A percentile compares a stretch with the other conserved stretches of the same genome.
phyloP scores from a whole-genome alignment of 2,888 invertebrate genomes.

The Luperina nickerlii region DNA sequence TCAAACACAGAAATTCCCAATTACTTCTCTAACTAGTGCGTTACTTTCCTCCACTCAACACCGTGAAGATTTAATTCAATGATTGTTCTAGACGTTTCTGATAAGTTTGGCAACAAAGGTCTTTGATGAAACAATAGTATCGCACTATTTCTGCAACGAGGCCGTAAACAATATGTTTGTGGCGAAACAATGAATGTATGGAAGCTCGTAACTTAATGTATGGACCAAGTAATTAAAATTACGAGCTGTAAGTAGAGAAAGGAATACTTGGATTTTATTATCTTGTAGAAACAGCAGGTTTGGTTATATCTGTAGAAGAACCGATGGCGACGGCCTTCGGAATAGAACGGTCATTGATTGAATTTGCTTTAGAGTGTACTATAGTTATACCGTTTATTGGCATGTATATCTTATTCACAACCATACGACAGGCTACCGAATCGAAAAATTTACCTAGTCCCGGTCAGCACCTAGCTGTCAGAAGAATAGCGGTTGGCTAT shows the following conservation, averaged over 20 bases:
- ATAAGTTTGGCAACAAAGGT: slow-evolving; percentile 56
- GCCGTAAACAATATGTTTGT: slow-evolving; percentile 48
- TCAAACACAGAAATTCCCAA: slow-evolving; percentile 12
- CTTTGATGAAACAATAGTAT: slow-evolving; percentile 63
- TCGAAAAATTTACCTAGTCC: background rate
- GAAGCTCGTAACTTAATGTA: slow-evolving; percentile 36
- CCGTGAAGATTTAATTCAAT: slow-evolving; percentile 46
- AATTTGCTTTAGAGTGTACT: background rate
- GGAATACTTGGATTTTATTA: slow-evolving; percentile 21
- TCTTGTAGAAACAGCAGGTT: background rate
- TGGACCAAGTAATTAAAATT: slow-evolving; percentile 22
- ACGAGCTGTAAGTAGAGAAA: slow-evolving; percentile 21
- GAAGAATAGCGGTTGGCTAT: background rate
- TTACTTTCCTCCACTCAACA: slow-evolving; percentile 33
- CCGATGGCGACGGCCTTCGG: background rate
- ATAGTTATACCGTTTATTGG: background rate
- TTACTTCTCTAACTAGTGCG: slow-evolving; percentile 35
- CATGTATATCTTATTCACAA: background rate
- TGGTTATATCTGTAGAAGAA: background rate
- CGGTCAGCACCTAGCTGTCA: background rate
- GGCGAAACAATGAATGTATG: slow-evolving; percentile 42
- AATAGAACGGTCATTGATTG: background rate
- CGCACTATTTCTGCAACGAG: slow-evolving; percentile 42
- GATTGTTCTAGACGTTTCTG: slow-evolving; percentile 38
- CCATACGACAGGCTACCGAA: background rate